Conservation (phyloP, 2,797 vertebrate species). For the Simalia tracyae region DNA sequence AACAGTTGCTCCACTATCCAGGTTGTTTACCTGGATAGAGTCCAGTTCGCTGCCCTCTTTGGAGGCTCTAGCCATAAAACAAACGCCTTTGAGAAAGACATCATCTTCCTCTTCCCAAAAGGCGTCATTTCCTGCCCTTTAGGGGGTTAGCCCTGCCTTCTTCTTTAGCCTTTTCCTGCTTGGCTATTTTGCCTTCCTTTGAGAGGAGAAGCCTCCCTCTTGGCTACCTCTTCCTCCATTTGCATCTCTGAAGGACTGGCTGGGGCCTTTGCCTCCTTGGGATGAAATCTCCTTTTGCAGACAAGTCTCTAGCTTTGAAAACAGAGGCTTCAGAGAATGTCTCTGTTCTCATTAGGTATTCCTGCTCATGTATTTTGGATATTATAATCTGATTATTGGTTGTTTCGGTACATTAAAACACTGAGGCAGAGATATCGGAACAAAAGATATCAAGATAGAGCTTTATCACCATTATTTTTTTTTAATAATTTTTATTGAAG, state of each 20-base stretch:
- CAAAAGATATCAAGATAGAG: not conserved
- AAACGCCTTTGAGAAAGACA: not conserved
- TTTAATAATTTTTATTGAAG: not conserved
- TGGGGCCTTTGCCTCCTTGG: not conserved
- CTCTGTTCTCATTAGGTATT: not conserved
- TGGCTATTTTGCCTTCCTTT: no score
- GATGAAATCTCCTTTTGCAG: not conserved
- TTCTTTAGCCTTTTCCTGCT: not conserved
- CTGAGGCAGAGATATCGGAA: not conserved
- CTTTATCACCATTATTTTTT: not conserved
- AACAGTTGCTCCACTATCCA: not conserved
- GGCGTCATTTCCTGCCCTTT: not conserved
- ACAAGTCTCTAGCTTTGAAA: not conserved
- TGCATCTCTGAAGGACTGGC: not conserved
- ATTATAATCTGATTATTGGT: not conserved
- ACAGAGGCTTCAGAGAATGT: not conserved
- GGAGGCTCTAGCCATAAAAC: not conserved
- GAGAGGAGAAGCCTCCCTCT: no score
- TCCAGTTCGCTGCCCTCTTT: not conserved
- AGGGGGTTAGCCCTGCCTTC: not conserved
- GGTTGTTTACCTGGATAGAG: not conserved
- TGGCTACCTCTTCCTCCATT: not conserved
- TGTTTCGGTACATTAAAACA: not conserved
- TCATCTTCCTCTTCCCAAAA: not conserved
- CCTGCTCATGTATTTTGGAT: not conserved